phyloP scores from a whole-genome alignment of 37 sponge, comb jelly and placozoan genomes.

The Ephydatia muelleri region DNA sequence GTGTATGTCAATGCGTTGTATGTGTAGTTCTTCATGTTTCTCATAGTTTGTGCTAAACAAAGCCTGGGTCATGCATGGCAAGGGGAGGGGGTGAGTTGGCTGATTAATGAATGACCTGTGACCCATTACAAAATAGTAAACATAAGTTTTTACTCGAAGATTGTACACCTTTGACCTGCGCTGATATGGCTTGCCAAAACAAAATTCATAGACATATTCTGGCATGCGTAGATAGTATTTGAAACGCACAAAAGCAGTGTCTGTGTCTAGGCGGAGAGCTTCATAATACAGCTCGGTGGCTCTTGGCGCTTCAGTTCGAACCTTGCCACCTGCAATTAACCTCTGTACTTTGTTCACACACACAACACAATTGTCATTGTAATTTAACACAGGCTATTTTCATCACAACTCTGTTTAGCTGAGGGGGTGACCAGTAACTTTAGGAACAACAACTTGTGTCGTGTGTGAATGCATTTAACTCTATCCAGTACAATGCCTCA shows the following conservation, averaged over 20 bases:
- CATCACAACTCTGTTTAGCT: too few species aligned
- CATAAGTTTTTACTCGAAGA: not conserved
- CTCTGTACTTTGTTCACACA: not conserved
- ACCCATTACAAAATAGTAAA: not conserved
- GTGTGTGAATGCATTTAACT: too few species aligned
- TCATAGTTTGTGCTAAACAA: not conserved
- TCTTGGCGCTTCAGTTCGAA: not conserved
- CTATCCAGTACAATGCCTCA: too few species aligned
- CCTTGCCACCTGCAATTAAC: not conserved
- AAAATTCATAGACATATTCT: not conserved
- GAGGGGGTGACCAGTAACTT: too few species aligned
- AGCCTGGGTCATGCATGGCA: not conserved
- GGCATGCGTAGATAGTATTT: too few species aligned
- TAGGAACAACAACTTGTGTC: too few species aligned
- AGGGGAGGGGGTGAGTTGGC: not conserved
- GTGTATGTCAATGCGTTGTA: not conserved
- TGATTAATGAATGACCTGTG: not conserved
- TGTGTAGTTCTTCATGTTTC: constrained; percentile 3
- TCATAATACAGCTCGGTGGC: too few species aligned
- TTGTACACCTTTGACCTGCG: not conserved
- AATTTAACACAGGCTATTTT: too few species aligned
- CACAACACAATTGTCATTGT: not conserved
- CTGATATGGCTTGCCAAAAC: not conserved
- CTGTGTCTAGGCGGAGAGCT: too few species aligned
- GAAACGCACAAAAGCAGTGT: too few species aligned